These are phyloP conservation scores for Nannoperca australis DNA, from an alignment of 2,797 vertebrate species.

Conservation along the genomic window DNA sequence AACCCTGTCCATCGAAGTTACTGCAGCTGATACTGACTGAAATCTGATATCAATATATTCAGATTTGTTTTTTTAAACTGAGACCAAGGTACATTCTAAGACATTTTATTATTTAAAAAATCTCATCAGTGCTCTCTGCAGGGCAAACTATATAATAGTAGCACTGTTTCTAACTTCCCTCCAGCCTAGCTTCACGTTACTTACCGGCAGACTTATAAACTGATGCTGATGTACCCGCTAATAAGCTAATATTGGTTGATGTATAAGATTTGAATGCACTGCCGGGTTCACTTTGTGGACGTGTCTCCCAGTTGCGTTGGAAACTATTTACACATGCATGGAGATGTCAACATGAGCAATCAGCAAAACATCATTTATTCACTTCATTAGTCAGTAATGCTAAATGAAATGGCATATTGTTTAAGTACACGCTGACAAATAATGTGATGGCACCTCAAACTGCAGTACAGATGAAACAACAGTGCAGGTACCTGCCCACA, in stretches of 20 bases:
- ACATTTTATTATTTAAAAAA: too few relatives aligned
- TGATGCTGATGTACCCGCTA: neutral
- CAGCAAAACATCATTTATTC: neutral
- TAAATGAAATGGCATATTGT: neutral
- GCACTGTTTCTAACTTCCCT: neutral
- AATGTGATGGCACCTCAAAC: neutral
- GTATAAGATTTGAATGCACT: neutral
- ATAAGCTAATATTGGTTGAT: neutral
- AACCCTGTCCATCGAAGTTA: neutral
- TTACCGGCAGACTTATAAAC: neutral
- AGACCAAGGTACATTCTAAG: too few relatives aligned
- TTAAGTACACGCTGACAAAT: neutral
- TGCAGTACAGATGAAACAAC: neutral
- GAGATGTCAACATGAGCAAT: neutral
- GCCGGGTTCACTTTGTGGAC: neutral
- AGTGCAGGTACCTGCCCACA: conserved; percentile 31
- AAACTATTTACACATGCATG: neutral
- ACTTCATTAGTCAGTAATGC: neutral
- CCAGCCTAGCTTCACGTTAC: neutral
- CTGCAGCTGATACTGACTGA: neutral
- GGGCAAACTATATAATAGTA: too few relatives aligned
- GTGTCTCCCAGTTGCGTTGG: neutral
- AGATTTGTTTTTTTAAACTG: too few relatives aligned
- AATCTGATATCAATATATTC: too few relatives aligned
- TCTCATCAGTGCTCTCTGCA: too few relatives aligned